Conservation (phyloP, 2,888 invertebrate species). For the Adela reaumurella region DNA sequence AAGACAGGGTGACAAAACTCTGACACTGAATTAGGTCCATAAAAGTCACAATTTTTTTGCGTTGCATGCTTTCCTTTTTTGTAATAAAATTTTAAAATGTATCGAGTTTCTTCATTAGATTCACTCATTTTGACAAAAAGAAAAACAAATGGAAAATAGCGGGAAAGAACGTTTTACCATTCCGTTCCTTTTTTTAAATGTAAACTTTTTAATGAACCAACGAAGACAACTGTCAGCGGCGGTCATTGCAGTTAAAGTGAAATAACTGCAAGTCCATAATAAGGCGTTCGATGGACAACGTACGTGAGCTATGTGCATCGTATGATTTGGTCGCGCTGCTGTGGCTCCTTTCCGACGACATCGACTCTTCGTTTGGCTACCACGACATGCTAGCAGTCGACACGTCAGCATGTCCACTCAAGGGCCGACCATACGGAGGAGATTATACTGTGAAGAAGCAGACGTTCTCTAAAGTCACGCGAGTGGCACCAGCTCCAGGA, state of each 20-base stretch:
- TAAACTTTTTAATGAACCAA: too few relatives aligned
- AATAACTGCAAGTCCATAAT: slow-evolving; percentile 14
- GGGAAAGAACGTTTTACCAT: too few relatives aligned
- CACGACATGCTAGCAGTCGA: slow-evolving; percentile 4
- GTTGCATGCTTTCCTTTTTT: too few relatives aligned
- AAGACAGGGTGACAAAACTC: too few relatives aligned
- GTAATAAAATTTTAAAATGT: too few relatives aligned
- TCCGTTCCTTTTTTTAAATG: too few relatives aligned
- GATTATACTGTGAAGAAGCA: slow-evolving; percentile 9
- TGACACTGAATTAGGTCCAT: too few relatives aligned
- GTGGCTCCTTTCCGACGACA: background rate
- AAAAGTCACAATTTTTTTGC: too few relatives aligned
- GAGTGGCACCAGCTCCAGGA: slow-evolving; percentile 9
- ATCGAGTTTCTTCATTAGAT: too few relatives aligned
- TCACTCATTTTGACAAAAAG: too few relatives aligned
- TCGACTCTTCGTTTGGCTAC: background rate
- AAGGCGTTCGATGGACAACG: slow-evolving; percentile 11
- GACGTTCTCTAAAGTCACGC: slow-evolving; percentile 6
- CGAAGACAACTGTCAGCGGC: too few relatives aligned
- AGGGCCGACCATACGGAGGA: slow-evolving; percentile 8
- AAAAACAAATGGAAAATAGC: too few relatives aligned
- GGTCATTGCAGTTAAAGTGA: background rate
- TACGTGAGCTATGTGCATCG: slow-evolving; percentile 9
- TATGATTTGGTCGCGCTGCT: slow-evolving; percentile 12
- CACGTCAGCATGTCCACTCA: background rate